Percentiles rank a stretch among this genome's conserved stretches.
These are phyloP conservation scores for Dipodomys merriami DNA, from an alignment of 2,113 vertebrate species.

Conservation along the genomic window DNA sequence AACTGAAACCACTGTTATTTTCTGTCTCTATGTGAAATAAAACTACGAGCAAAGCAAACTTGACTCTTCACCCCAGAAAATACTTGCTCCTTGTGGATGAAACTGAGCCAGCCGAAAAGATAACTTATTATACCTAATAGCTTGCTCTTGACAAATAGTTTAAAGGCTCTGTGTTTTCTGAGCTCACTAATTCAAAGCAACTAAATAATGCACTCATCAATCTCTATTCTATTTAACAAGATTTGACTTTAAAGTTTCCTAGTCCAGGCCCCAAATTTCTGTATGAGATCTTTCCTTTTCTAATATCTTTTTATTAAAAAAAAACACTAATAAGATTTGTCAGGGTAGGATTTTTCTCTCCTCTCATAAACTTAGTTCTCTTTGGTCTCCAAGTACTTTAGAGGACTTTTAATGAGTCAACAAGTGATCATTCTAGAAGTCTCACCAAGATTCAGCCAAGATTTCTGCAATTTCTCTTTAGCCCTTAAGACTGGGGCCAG, in stretches of 20 bases:
- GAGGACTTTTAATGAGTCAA: neutral
- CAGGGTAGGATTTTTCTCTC: neutral
- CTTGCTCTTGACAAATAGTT: neutral
- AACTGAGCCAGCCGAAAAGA: neutral
- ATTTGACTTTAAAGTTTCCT: neutral
- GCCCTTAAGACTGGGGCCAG: neutral
- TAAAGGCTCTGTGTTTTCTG: neutral
- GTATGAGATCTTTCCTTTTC: neutral
- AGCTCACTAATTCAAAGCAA: neutral
- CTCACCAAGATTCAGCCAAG: neutral
- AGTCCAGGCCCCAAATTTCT: neutral
- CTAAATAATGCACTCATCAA: neutral
- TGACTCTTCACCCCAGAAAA: constrained; percentile 3
- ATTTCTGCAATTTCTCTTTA: neutral
- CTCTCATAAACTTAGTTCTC: neutral
- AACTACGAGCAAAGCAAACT: constrained; percentile 34
- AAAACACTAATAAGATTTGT: neutral
- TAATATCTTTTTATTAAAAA: neutral
- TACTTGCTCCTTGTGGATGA: neutral
- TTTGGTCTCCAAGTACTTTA: neutral
- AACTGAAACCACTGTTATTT: constrained; percentile 50
- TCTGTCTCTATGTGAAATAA: constrained; percentile 34
- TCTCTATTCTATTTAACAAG: neutral
- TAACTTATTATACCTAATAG: neutral
- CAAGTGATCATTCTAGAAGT: neutral